Evolutionary conservation across 2,113 vertebrate species (phyloP).

Genomic region (Takifugu flavidus): DNA sequence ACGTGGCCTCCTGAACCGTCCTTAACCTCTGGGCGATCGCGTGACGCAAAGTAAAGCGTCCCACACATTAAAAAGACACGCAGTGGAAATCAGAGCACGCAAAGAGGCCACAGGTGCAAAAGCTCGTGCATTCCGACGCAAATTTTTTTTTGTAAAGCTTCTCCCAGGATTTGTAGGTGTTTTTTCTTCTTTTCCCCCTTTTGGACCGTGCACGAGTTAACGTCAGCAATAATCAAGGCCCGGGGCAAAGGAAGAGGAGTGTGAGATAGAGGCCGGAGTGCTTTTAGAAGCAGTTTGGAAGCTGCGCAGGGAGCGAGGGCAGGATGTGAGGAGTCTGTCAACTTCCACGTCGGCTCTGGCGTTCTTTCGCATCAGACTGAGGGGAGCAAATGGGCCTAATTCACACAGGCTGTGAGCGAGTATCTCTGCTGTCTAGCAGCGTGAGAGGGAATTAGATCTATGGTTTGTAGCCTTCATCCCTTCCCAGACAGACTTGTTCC

Average conservation of each 20-base stretch:
- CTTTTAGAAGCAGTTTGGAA: conserved; percentile 53
- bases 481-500: conserved; percentile 80
- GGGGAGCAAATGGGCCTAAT: conserved; percentile 75
- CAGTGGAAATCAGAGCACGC: conserved; percentile 38
- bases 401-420: conserved; percentile 66
- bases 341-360: conserved; percentile 52
- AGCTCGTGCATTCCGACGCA: conserved; percentile 44
- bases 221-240: conserved; percentile 69
- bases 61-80: conserved; percentile 64
- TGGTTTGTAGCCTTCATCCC: conserved; percentile 76
- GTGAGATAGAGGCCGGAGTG: conserved; percentile 33
- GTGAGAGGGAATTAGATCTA: conserved; percentile 75
- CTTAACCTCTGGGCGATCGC: conserved; percentile 53
- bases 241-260: conserved; percentile 48
- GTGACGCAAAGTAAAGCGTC: conserved; percentile 62
- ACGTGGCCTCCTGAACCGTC: conserved; percentile 41
- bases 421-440: conserved; percentile 70
- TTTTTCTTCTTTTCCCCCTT: no score
- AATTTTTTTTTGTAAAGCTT: conserved; percentile 12
- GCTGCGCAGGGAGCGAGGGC: conserved; percentile 39
- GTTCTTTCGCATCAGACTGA: conserved; percentile 62
- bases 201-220: conserved; percentile 53
- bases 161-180: no score
- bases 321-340: conserved; percentile 71
- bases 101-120: conserved; percentile 65